Base-by-base conservation (phyloP, 2,113 vertebrate species). In the Vimba vimba region DNA sequence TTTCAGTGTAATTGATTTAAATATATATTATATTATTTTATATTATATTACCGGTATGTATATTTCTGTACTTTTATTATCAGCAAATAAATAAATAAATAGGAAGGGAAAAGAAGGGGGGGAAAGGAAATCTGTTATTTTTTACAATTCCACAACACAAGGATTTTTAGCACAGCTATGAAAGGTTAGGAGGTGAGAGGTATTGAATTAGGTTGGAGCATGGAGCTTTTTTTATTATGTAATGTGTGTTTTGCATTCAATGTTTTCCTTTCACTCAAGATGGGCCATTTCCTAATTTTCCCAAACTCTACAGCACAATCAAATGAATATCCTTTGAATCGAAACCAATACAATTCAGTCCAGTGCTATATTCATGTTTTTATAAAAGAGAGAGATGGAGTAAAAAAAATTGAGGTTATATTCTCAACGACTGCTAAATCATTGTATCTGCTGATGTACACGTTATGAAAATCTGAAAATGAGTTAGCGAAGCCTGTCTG, bases 381-480 rank as follows among this genome's bases (percentile, higher is more conserved):
- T 47, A 27, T 43, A 23, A 43, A 43, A 71, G 9, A 25, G 2
- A 82, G 59, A 81, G 79, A 85, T 76, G 33, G 79, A 75, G 76
- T 2, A 23, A 19, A 3, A 27, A 57, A 78, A 52, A 36, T 43
- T 0, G 19, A 5, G 30, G 25, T n/a, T 60, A 60, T 60, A 62
- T 79, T 25, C 23, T 19, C 33, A 59, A 4, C 27, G 25, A 59
- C 21, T 21, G 21, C 3, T 43, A n/a, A 78, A 59, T 59, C 19
- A 79, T 59, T 39, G 25, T 30, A 21, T 77, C 45, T 30, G 47
- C 47, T 33, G 10, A 78, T 23, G 27, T 33, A 36, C 50, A n/a
- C 59, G 10, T 59, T 39, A 59, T 19, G 25, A 36, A 59, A 79
- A 78, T 19, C 36, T 52, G 17, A 57, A 59, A 79, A 59, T 52